phyloP scores from a whole-genome alignment of 2,888 invertebrate genomes.

The Augiades crinisus region DNA sequence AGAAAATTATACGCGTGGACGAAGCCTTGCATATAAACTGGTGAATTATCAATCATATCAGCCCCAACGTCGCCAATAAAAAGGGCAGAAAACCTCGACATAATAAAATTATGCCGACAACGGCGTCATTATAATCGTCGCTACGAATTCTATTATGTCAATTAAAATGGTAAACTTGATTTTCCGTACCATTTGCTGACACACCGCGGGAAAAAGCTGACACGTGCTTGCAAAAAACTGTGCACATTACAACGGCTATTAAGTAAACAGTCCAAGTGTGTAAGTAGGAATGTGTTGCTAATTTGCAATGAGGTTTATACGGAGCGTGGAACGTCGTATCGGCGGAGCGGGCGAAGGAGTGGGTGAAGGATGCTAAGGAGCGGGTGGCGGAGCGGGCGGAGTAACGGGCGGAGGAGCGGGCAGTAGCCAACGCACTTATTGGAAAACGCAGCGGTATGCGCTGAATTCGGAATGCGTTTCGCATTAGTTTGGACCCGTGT shows the following conservation, averaged over 20 bases:
- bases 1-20: constrained; percentile 13
- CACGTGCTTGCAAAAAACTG: constrained; percentile 42
- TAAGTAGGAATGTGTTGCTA: constrained; percentile 37
- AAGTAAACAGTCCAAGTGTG: constrained; percentile 44
- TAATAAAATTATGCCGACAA: constrained; percentile 19
- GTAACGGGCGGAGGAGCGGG: constrained; percentile 6
- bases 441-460: constrained; percentile 12
- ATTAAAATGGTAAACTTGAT: constrained; percentile 39
- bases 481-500: constrained; percentile 21
- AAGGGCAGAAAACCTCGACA: constrained; percentile 19
- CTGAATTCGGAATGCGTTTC: constrained; percentile 24
- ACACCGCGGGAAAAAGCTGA: constrained; percentile 36
- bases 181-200: constrained; percentile 49
- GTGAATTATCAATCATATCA: constrained; percentile 17
- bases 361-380: not conserved
- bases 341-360: not conserved
- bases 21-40: constrained; percentile 18
- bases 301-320: constrained; percentile 37
- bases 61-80: constrained; percentile 1
- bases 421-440: not conserved
- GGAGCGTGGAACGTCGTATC: constrained; percentile 7
- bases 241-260: constrained; percentile 43
- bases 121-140: constrained; percentile 31
- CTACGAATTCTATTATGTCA: constrained; percentile 27
- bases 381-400: constrained; percentile 1